Evolutionary conservation across 2,113 vertebrate genomes (phyloP), one percentile per base, ranked within the genome.

Genomic region (Lepus americanus): DNA sequence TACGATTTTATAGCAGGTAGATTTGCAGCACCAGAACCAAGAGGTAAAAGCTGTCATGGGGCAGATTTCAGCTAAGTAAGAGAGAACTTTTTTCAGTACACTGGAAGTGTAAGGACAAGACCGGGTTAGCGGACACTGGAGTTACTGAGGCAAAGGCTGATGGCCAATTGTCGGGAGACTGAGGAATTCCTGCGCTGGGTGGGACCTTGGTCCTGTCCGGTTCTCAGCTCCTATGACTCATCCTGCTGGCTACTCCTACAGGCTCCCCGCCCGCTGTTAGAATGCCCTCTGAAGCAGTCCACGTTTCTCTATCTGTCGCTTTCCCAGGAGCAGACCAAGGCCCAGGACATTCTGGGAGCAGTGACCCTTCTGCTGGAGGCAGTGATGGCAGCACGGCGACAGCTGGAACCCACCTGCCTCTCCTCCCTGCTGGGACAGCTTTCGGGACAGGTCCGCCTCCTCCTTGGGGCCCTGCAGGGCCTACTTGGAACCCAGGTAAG

Each of bases 401-500:
- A 98, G 3, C 39, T 98, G 86, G 96, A 44, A 0, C 89, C 97
- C 11, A 89, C 96, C 0, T 98, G 98, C 0, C 94, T 96, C 39
- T 94, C 95, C 20, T 74, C 14, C 67, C 97, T 98, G 19, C 97
- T 98, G 55, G 94, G 74, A 33, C 98, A 98, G 97, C 98, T 98
- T n/a, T 90, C 98, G 72, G 96, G 1, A 83, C 98, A 97, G 0
- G 93, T 97, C 89, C 97, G 95, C 94, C 89, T 96, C 89, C 98
- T 98, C 92, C 87, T 98, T 31, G 97, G 95, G 73, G 97, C 98
- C 66, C 97, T 98, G 77, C 98, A 98, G 92, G 97, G 96, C 90
- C 98, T 98, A 69, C 83, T 97, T 29, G 85, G 97, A 95, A 96
- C 96, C 97, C 97, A 98, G 98, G 98, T 98, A 97, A 98, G 98